Conservation (phyloP, 2,113 vertebrate genomes). For the Odocoileus hemionus region DNA sequence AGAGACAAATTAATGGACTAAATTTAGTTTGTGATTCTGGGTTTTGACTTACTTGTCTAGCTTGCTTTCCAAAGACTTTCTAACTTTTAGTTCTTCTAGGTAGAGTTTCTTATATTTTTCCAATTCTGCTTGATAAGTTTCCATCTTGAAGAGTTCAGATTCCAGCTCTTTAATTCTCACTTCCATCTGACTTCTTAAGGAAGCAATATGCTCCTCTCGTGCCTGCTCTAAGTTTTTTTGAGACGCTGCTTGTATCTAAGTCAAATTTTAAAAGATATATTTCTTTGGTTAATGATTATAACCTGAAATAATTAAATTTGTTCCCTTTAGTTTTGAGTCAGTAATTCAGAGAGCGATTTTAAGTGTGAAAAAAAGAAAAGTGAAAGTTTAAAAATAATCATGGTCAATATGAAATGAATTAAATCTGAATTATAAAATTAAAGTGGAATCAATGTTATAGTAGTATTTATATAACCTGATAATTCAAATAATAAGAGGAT, state of each 20-base stretch:
- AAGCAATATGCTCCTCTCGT: neutral
- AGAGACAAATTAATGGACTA: neutral
- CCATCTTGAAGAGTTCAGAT: neutral
- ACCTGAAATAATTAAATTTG: neutral
- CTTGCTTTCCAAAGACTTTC: neutral
- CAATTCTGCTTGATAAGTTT: neutral
- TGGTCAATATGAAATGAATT: neutral
- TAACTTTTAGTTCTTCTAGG: neutral
- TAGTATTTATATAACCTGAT: neutral
- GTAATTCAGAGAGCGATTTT: neutral
- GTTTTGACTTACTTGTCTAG: constrained; percentile 78
- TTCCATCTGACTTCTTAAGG: neutral
- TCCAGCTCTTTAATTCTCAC: neutral
- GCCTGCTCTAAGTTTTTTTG: constrained; percentile 70
- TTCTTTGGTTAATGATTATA: neutral
- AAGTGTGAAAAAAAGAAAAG: neutral
- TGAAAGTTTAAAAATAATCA: neutral
- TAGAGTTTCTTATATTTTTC: neutral
- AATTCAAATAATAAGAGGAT: neutral
- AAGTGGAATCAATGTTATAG: neutral
- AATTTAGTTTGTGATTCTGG: neutral
- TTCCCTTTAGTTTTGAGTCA: constrained; percentile 24
- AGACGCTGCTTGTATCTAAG: constrained; percentile 89
- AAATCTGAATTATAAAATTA: neutral
- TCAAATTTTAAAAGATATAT: neutral